These are phyloP conservation scores for Arge pagana DNA, from an alignment of 2,888 invertebrate genomes.

Conservation along the genomic window DNA sequence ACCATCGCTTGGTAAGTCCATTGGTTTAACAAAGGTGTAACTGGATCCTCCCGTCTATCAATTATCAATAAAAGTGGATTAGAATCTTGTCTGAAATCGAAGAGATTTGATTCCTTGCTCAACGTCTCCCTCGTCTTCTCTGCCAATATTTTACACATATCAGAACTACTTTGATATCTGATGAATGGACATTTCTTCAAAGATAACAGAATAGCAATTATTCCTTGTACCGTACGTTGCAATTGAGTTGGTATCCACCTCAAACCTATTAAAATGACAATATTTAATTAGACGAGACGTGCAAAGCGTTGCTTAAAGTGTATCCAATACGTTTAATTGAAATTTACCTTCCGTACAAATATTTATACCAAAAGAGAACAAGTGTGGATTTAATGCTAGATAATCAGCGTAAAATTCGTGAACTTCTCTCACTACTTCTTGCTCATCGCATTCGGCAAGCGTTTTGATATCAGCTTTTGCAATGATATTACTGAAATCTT, in stretches of 20 bases:
- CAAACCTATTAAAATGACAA: constrained; percentile 59
- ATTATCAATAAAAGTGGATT: constrained; percentile 85
- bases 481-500: constrained; percentile 97
- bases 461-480: constrained; percentile 96
- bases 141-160: constrained; percentile 81
- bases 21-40: constrained; percentile 93
- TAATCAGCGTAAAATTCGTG: constrained; percentile 97
- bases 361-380: constrained; percentile 82
- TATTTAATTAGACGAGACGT: constrained; percentile 9
- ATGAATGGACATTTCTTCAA: constrained; percentile 90
- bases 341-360: constrained; percentile 68
- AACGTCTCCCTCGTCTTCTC: constrained; percentile 85
- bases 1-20: constrained; percentile 99
- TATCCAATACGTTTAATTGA: constrained; percentile 10
- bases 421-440: constrained; percentile 95
- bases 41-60: constrained; percentile 92
- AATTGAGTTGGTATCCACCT: constrained; percentile 80
- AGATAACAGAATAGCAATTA: constrained; percentile 84
- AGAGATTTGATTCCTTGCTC: constrained; percentile 83
- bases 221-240: constrained; percentile 80
- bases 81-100: constrained; percentile 80
- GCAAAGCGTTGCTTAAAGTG: constrained; percentile 8
- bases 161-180: constrained; percentile 86
- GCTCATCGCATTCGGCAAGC: constrained; percentile 96
- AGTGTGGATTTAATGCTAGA: constrained; percentile 88